Conservation (phyloP, 2,797 vertebrate species). For the Gymnocypris eckloni region DNA sequence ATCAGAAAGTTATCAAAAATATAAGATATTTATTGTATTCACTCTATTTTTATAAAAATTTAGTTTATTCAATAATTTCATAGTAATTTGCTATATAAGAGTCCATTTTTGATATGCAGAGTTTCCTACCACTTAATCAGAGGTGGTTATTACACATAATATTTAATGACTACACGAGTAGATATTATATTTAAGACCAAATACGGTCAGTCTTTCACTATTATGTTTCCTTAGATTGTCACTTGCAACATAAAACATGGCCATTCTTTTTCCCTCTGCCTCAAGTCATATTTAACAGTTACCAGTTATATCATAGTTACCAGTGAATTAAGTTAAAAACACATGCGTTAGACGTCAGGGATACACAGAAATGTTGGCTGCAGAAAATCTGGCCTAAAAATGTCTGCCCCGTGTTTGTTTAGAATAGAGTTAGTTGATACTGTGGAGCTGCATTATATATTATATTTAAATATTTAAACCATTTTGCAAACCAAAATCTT, state of each 20-base stretch:
- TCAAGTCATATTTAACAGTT: constrained; percentile 1
- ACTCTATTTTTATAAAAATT: constrained; percentile 74
- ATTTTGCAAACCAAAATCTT: background rate
- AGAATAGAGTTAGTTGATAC: background rate
- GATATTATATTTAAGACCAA: constrained; percentile 54
- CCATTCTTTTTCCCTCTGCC: constrained; percentile 7
- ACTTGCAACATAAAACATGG: background rate
- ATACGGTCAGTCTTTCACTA: background rate
- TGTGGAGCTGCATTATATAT: background rate
- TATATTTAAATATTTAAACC: background rate
- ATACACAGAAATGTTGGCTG: background rate
- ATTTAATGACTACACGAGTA: constrained; percentile 32
- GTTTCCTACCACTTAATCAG: constrained; percentile 20
- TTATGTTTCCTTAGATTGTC: background rate
- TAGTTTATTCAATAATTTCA: constrained; percentile 51
- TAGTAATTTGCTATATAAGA: constrained; percentile 34
- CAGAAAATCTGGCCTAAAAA: background rate
- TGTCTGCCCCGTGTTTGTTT: background rate
- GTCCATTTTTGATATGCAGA: constrained; percentile 55
- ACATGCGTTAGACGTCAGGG: background rate
- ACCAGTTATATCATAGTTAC: background rate
- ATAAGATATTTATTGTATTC: constrained; percentile 75
- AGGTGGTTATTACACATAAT: constrained; percentile 53
- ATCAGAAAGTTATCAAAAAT: constrained; percentile 64
- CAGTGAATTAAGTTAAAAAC: background rate